Evolutionary conservation across 2,113 vertebrate genomes (phyloP), one percentile per base, ranked within the genome.

Genomic region (Spea bombifrons): DNA sequence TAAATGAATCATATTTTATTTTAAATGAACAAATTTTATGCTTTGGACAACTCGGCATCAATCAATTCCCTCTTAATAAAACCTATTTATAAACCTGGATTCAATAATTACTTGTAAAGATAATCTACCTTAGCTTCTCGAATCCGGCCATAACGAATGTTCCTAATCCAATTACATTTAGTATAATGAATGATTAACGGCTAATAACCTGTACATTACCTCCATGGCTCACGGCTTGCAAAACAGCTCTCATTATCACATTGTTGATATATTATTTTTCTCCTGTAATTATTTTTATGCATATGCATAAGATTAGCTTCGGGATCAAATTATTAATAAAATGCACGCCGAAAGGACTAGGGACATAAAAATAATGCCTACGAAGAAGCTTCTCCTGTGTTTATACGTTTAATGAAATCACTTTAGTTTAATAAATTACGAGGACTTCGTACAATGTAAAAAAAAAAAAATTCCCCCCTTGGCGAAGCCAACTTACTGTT

Each of bases 101-200:
- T 67, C 44, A 67, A 80, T 73, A 80, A 73, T 80, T 55, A 80
- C 63, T 73, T 67, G 71, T 80, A 67, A 65, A 73, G 71, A 73
- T 73, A 80, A 80, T 80, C 61, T 73, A 80, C 77, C 70, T 73
- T 73, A 71, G 55, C 77, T 73, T 68, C 45, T 80, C 50, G 49
- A 68, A 73, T 80, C 49, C 59, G 77, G 50, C 77, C 77, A 80
- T 80, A 73, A 80, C 77, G 57, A 80, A 80, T 73, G 71, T 73
- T 80, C 71, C 44, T 59, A 73, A 80, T 80, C 77, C 71, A 80
- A 80, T 80, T 80, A 80, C 77, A 80, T 67, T 80, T 45, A 44
- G 61, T 64, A 73, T 67, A 80, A 80, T 73, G 71, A 73, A 80
- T 59, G 63, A 80, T 80, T 73, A 80, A 80, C 67, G 77, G 73